These are phyloP conservation scores for Anseranas semipalmata DNA, from an alignment of 2,113 vertebrate genomes.

Conservation along the genomic window DNA sequence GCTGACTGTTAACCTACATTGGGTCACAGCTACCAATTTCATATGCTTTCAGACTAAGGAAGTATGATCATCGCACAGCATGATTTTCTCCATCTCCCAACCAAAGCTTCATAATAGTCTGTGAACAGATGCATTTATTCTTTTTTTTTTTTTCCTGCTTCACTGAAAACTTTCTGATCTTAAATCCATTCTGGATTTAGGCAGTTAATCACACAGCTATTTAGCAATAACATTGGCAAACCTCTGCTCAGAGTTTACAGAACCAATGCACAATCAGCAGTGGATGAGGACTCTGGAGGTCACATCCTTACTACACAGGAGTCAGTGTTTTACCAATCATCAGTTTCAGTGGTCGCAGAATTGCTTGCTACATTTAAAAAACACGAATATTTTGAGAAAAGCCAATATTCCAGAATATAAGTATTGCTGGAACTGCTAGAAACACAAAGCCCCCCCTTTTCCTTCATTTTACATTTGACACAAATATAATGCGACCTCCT, in stretches of 20 bases:
- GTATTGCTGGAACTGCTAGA: neutral
- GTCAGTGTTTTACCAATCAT: neutral
- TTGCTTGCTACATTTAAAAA: neutral
- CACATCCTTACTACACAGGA: neutral
- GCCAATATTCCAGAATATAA: neutral
- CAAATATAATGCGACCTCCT: neutral
- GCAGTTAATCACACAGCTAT: neutral
- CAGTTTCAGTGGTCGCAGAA: neutral
- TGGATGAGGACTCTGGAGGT: neutral
- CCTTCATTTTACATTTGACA: neutral
- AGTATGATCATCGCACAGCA: neutral
- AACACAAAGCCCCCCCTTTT: neutral
- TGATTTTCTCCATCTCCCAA: neutral
- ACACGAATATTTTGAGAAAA: neutral
- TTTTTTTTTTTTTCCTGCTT: accelerated
- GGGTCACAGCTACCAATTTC: neutral
- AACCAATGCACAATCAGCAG: neutral
- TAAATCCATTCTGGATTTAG: neutral
- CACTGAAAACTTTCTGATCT: neutral
- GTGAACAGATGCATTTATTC: neutral
- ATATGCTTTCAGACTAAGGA: neutral
- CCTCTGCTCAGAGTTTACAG: neutral
- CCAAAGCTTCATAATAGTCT: neutral
- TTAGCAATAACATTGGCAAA: neutral
- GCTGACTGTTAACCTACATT: neutral